Evolutionary conservation across 2,888 invertebrate genomes (phyloP).

Genomic region (Eilema sororculum): DNA sequence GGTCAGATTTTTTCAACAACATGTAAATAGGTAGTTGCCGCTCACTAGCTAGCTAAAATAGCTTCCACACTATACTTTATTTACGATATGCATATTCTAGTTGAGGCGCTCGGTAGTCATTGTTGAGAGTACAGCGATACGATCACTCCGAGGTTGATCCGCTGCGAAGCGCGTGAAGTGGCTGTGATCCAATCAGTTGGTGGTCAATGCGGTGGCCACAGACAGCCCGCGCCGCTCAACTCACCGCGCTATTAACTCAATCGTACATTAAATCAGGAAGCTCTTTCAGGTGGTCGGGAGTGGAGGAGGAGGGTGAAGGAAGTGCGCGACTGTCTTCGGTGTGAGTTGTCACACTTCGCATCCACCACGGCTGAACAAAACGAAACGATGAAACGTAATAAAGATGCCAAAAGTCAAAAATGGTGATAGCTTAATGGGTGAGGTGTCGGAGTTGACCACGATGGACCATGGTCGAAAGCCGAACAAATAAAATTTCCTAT

Average conservation of each 20-base stretch:
- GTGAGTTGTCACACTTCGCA: not conserved
- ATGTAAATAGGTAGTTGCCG: not conserved
- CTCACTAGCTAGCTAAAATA: not conserved
- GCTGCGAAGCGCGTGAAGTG: not conserved
- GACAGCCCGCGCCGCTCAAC: not conserved
- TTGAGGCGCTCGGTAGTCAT: not conserved
- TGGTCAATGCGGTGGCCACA: slow-evolving; percentile 13
- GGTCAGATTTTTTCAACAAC: slow-evolving; percentile 1
- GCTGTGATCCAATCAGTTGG: slow-evolving; percentile 20
- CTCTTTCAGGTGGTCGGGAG: slow-evolving; percentile 1
- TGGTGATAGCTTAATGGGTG: not conserved
- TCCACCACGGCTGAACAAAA: not conserved
- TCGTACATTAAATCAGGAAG: slow-evolving; percentile 17
- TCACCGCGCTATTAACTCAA: slow-evolving; percentile 10
- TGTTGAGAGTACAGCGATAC: not conserved
- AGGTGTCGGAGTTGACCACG: not conserved
- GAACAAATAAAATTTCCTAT: not conserved
- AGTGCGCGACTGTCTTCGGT: not conserved
- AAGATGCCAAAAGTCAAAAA: not conserved
- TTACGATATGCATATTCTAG: not conserved
- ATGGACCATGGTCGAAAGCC: not conserved
- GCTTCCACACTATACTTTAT: not conserved
- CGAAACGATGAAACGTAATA: too few relatives aligned
- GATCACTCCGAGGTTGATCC: slow-evolving; percentile 7
- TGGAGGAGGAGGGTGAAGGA: not conserved